Evolutionary conservation across 2,888 invertebrate genomes (phyloP).

Genomic region (Peribatodes rhomboidaria): DNA sequence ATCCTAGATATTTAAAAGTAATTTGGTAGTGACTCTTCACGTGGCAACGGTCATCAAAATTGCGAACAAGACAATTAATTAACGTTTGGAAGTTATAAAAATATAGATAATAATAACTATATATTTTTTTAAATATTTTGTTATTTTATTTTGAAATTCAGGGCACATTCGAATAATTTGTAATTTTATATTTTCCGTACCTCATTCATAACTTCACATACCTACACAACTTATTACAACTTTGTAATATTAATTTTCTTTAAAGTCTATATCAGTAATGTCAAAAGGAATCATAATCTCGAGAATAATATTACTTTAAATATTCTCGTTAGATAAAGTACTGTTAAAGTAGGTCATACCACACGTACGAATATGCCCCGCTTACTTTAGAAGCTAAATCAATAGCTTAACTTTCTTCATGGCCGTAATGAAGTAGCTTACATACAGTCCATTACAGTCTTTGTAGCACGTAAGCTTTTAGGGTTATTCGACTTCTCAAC

Average conservation of each 20-base stretch:
- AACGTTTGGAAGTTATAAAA: too few species aligned
- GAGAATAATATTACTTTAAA: background rate
- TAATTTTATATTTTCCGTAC: too few species aligned
- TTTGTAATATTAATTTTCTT: too few species aligned
- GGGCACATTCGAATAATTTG: too few species aligned
- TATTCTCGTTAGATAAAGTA: conserved; percentile 3
- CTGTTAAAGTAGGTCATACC: conserved; percentile 13
- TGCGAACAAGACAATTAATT: too few species aligned
- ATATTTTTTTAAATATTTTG: too few species aligned
- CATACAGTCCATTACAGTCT: conserved; percentile 12
- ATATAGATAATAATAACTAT: too few species aligned
- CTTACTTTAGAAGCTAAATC: conserved; percentile 24
- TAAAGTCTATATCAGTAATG: too few species aligned
- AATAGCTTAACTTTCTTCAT: conserved; percentile 31
- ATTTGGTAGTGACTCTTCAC: background rate
- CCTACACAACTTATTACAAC: too few species aligned
- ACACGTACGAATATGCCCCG: conserved; percentile 3
- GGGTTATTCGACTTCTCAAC: background rate
- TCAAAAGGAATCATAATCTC: background rate
- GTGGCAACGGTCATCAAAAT: too few species aligned
- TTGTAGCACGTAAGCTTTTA: conserved; percentile 3
- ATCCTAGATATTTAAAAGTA: background rate
- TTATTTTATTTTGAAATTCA: too few species aligned
- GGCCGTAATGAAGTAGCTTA: conserved; percentile 21
- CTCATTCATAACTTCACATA: too few species aligned